Evolutionary conservation across 2,888 invertebrate species (phyloP), one percentile per base, ranked within the genome.

Genomic region (Listrodromus nycthemerus): DNA sequence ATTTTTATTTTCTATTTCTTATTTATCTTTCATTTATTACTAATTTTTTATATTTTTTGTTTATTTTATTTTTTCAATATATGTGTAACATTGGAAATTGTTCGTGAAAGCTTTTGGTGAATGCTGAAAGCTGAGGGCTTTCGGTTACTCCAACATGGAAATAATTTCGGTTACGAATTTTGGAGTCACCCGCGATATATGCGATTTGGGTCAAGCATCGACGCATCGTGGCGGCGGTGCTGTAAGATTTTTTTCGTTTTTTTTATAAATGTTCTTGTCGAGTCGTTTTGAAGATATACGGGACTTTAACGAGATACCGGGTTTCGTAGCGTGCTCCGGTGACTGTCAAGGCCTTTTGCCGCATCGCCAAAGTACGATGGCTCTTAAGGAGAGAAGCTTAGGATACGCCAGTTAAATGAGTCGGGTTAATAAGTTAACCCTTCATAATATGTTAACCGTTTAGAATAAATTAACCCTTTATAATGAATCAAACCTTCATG

Each of bases 131-230:
- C 16, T 21, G 24, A 13, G 24, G 13, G 19, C 21, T 55, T 55
- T 24, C 13, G 10, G 55, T 55, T 55, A 55, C 21, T 13, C 24
- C 7, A 10, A 6, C 3, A 10, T 3, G 41, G 16, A 41, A 41
- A 41, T 10, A 41, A 41, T 41, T 13, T 41, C 1, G 4, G 13
- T 13, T 16, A 16, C 16, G 4, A 13, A 55, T 55, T 21, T 24
- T 10, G 19, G 24, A 24, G 55, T 6, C 10, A 55, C 55, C 55
- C 3, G 10, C 24, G 13, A 55, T 55, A 10, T 10, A 13, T 0
- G 55, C 21, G 10, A 55, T 55, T 21, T 55, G 3, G 55, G 55
- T 55, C 55, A 55, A 50, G 24, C 55, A 55, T 24, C 24, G 55
- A 24, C 21, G 4, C 10, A 24, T 55, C 24, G 24, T 10, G 55